Evolutionary conservation across 2,888 invertebrate genomes (phyloP).

Genomic region (Trachelus tabidus): DNA sequence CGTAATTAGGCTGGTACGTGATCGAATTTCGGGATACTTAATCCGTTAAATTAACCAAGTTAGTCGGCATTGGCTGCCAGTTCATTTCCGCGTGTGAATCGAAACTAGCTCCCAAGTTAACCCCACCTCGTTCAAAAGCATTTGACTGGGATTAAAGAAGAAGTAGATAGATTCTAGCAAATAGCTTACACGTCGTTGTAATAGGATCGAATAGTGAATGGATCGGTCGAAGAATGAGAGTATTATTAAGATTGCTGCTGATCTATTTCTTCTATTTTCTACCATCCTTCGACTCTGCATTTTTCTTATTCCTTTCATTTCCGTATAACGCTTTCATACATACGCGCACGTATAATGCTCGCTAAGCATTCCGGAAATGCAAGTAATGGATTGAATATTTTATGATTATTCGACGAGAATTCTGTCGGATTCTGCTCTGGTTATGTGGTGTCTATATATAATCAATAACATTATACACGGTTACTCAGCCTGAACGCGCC

Average conservation of each 20-base stretch:
- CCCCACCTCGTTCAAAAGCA: neutral
- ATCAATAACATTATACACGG: neutral
- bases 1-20: constrained; percentile 34
- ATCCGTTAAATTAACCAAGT: constrained; percentile 27
- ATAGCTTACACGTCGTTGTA: neutral
- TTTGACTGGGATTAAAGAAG: neutral
- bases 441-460: neutral
- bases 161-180: neutral
- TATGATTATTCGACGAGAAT: neutral
- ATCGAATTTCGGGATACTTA: constrained; percentile 35
- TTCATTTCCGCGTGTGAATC: constrained; percentile 5
- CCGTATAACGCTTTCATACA: neutral
- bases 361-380: neutral
- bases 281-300: neutral
- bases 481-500: too few species aligned
- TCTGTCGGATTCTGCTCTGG: neutral
- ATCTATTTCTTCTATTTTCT: constrained; percentile 21
- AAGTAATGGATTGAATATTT: constrained; percentile 1
- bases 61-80: neutral
- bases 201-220: neutral
- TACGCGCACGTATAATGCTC: neutral
- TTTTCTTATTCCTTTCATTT: constrained; percentile 1
- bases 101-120: neutral
- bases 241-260: constrained; percentile 41
- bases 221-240: constrained; percentile 26